Conservation (phyloP, 2,113 vertebrate genomes). For the Pelmatolapia mariae region DNA sequence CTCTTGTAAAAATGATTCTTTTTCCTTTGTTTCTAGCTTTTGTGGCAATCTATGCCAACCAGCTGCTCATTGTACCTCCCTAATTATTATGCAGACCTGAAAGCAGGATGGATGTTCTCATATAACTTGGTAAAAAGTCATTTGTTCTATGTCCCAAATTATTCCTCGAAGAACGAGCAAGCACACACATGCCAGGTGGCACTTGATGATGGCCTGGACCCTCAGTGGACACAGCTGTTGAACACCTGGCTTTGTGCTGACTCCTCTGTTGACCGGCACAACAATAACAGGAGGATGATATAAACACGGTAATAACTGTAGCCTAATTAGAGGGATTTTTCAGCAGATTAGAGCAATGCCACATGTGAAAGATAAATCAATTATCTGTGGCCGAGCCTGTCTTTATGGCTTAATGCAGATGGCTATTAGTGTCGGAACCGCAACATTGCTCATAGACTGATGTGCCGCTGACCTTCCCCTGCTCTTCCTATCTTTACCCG, state of each 20-base stretch:
- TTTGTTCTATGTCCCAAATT: neutral
- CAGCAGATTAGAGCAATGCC: neutral
- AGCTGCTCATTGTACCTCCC: neutral
- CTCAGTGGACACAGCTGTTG: slow-evolving; percentile 47
- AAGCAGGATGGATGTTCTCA: neutral
- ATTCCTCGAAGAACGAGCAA: neutral
- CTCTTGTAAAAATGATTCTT: neutral
- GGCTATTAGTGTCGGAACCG: neutral
- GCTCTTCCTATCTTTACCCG: neutral
- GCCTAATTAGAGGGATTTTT: slow-evolving; percentile 30
- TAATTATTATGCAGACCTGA: neutral
- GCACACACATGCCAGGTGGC: slow-evolving; percentile 15
- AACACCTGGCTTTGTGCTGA: slow-evolving; percentile 59
- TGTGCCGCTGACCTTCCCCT: slow-evolving; percentile 4
- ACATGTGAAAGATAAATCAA: neutral
- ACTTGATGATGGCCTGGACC: neutral
- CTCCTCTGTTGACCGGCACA: slow-evolving; percentile 28
- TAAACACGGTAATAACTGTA: neutral
- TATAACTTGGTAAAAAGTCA: neutral
- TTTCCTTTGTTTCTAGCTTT: neutral
- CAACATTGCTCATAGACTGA: slow-evolving; percentile 4
- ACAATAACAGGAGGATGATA: slow-evolving; percentile 2
- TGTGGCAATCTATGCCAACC: neutral
- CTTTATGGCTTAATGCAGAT: slow-evolving; percentile 6
- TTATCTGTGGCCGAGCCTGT: neutral